Evolutionary conservation across 2,113 vertebrate genomes (phyloP).

Genomic region (Irena cyanogastra): DNA sequence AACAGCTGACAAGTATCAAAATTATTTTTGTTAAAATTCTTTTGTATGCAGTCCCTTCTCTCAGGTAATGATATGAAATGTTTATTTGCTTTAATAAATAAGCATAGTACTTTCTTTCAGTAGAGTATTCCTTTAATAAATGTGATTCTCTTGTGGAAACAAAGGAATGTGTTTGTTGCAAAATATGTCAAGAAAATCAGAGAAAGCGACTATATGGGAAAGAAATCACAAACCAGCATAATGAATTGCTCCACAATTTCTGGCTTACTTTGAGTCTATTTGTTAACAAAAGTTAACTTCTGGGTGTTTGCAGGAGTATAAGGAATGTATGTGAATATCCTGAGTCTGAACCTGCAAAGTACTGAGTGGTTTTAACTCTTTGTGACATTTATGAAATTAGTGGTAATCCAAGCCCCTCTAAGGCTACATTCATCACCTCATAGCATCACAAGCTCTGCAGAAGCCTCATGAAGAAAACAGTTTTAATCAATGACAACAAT

Average conservation of each 20-base stretch:
- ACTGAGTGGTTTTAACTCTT: neutral
- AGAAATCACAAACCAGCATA: neutral
- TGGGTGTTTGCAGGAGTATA: neutral
- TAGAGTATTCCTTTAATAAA: neutral
- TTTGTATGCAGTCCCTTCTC: neutral
- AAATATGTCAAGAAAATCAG: neutral
- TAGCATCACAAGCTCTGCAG: neutral
- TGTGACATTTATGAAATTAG: neutral
- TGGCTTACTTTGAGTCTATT: neutral
- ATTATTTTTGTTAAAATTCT: neutral
- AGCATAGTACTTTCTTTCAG: neutral
- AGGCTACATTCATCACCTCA: neutral
- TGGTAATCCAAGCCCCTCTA: neutral
- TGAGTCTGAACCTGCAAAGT: neutral
- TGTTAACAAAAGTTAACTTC: neutral
- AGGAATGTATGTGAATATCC: neutral
- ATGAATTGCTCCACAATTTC: neutral
- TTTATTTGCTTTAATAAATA: neutral
- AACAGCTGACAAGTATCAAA: neutral
- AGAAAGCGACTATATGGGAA: neutral
- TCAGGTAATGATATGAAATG: neutral
- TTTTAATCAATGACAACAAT: neutral
- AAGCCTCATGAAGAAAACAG: neutral
- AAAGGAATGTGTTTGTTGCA: neutral
- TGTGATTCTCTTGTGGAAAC: neutral